Percentiles rank a stretch among this genome's conserved stretches.
Conservation (phyloP, 1,140 invertebrate genomes). For the Drosophila funebris region DNA sequence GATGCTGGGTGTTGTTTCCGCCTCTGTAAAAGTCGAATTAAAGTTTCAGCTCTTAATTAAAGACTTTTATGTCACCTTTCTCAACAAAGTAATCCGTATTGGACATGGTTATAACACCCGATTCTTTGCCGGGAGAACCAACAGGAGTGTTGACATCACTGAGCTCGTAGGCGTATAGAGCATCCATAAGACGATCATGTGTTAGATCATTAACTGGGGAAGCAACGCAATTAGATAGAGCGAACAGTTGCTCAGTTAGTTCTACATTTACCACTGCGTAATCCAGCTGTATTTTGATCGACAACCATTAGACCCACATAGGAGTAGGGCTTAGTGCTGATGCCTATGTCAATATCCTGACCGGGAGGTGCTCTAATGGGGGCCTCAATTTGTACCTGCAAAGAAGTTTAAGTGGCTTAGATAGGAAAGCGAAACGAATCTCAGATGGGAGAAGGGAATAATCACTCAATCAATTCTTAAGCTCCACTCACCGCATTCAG, state of each 20-base stretch:
- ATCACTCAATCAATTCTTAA: neutral
- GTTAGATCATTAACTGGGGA: slow-evolving; percentile 67
- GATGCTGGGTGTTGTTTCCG: slow-evolving; percentile 55
- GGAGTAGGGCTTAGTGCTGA: slow-evolving; percentile 93
- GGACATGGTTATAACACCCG: slow-evolving; percentile 78
- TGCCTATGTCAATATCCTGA: slow-evolving; percentile 88
- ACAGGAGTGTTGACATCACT: slow-evolving; percentile 73
- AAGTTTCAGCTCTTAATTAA: neutral
- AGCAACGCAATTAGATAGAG: neutral
- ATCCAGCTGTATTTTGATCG: slow-evolving; percentile 92
- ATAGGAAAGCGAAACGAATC: too few relatives aligned
- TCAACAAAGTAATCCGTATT: slow-evolving; percentile 77
- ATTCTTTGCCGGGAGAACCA: slow-evolving; percentile 78
- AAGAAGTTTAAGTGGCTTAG: too few relatives aligned
- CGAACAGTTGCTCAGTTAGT: neutral
- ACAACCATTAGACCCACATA: slow-evolving; percentile 93
- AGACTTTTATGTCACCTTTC: slow-evolving; percentile 42
- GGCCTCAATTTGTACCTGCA: slow-evolving; percentile 72
- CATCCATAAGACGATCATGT: slow-evolving; percentile 76
- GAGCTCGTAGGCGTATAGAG: slow-evolving; percentile 83
- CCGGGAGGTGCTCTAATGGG: slow-evolving; percentile 88
- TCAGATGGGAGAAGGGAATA: neutral
- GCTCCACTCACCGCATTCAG: slow-evolving; percentile 88
- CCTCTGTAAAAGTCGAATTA: slow-evolving; percentile 36
- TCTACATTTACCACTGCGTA: slow-evolving; percentile 86